Evolutionary conservation across 2,113 vertebrate genomes (phyloP), one percentile per base, ranked within the genome.

Genomic region (Egretta garzetta): DNA sequence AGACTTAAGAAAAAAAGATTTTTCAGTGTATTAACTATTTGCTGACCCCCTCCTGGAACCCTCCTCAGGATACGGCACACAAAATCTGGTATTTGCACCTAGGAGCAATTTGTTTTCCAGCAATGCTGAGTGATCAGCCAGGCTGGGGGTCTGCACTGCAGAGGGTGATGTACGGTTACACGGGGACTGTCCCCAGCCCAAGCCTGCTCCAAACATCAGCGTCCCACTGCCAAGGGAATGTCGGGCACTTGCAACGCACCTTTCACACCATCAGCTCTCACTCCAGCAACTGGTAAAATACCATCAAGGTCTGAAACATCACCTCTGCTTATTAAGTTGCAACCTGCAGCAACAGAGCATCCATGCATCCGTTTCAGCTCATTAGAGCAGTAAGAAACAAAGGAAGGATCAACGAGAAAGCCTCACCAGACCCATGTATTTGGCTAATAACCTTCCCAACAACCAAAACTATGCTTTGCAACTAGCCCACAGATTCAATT

Each of bases 351-450:
- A 16, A 45, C 21, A 43, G 22, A 77, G 83, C 16, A 55, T 12
- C 24, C 3, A 22, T 4, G 32, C 39, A 13, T 5, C 63, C 0
- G 0, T 18, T 39, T 19, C 35, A 12, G 68, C 52, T 71, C 58
- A 10, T 18, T 21, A 22, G 35, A 53, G 39, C 47, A 16, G 12
- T 10, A 3, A 32, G 43, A 30, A 80, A 45, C 3, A 47, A 4
- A 0, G 16, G 41, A 43, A 52, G 41, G 11, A 26, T 14, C 53
- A 73, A 10, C 47, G 6, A 30, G 12, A 50, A 45, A 81, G 27
- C 47, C 11, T 56, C 33, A 5, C 6, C 7, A 23, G 14, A 52
- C 28, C 24, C 0, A 0, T 6, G 0, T 5, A 11, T 49, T 59
- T 12, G 13, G 15, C 26, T 39, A 52, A 52, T 4, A 58, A 70